These are phyloP conservation scores for Synergus japonicus DNA, from an alignment of 2,888 invertebrate genomes.

Conservation along the genomic window DNA sequence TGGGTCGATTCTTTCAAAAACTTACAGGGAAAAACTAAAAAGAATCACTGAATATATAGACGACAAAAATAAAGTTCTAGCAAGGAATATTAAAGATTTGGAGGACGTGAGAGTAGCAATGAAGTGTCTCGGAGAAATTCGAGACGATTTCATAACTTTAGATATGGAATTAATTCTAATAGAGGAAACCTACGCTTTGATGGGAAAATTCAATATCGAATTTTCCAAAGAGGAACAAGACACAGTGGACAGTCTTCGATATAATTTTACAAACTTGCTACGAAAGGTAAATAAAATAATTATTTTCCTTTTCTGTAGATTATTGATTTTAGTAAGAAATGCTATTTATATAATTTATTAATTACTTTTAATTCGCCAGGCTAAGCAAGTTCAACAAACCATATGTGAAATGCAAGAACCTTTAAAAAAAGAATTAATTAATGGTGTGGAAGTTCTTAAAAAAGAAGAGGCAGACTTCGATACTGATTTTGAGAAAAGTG, in stretches of 20 bases:
- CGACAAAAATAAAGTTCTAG: slow-evolving; percentile 85
- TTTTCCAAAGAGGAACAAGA: slow-evolving; percentile 89
- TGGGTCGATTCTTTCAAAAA: slow-evolving; percentile 84
- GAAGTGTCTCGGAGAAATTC: slow-evolving; percentile 86
- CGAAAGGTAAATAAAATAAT: slow-evolving; percentile 79
- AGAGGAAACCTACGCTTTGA: slow-evolving; percentile 88
- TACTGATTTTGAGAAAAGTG: slow-evolving; percentile 85
- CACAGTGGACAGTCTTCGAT: slow-evolving; percentile 87
- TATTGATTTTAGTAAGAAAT: not conserved
- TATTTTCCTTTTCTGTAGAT: not conserved
- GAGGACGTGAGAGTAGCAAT: slow-evolving; percentile 90
- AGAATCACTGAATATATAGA: slow-evolving; percentile 88
- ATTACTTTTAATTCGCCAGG: slow-evolving; percentile 69
- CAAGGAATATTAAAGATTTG: slow-evolving; percentile 86
- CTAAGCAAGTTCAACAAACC: slow-evolving; percentile 84
- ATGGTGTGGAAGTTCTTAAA: slow-evolving; percentile 84
- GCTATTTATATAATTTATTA: slow-evolving; percentile 36
- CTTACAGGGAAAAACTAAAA: slow-evolving; percentile 85
- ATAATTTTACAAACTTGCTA: slow-evolving; percentile 88
- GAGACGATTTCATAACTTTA: slow-evolving; percentile 88
- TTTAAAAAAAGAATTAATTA: slow-evolving; percentile 84
- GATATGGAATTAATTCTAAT: slow-evolving; percentile 87
- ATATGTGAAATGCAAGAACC: slow-evolving; percentile 88
- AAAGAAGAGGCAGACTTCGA: slow-evolving; percentile 85
- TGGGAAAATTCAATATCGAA: slow-evolving; percentile 83